Conservation (phyloP, 92 coral and sea anemone genomes). For the Parazoanthus swiftii region DNA sequence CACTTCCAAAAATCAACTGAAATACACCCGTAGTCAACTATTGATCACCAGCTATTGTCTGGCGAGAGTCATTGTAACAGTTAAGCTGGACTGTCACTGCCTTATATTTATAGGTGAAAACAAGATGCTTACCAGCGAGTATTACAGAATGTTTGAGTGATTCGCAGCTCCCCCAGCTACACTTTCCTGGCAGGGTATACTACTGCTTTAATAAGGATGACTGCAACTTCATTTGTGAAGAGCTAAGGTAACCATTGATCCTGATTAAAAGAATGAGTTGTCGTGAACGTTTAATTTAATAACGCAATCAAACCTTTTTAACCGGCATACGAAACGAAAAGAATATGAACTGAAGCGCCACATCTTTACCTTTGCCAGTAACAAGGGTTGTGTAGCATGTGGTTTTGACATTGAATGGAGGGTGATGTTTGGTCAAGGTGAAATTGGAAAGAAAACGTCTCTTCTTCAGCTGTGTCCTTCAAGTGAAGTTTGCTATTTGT, state of each 20-base stretch:
- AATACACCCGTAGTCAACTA: no score
- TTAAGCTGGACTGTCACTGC: not conserved
- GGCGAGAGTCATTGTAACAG: not conserved
- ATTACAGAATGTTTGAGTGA: slow-evolving; percentile 66
- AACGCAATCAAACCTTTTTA: not conserved
- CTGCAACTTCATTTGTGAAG: slow-evolving; percentile 77
- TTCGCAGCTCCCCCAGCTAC: slow-evolving; percentile 56
- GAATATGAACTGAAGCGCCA: not conserved
- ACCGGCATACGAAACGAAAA: not conserved
- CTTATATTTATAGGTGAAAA: slow-evolving; percentile 30
- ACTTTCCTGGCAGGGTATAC: slow-evolving; percentile 61
- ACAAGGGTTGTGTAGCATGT: slow-evolving; percentile 40
- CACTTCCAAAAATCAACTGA: no score
- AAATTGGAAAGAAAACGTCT: slow-evolving; percentile 65
- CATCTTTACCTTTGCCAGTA: slow-evolving; percentile 26
- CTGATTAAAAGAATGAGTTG: not conserved
- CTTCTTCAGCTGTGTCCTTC: slow-evolving; percentile 72
- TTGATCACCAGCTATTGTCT: not conserved
- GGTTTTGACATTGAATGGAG: slow-evolving; percentile 91
- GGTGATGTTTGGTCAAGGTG: slow-evolving; percentile 61
- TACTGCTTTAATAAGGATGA: slow-evolving; percentile 73
- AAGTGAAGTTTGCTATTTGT: slow-evolving; percentile 62
- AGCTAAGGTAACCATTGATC: slow-evolving; percentile 43
- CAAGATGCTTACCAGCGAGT: slow-evolving; percentile 61
- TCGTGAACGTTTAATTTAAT: not conserved